Conservation (phyloP, 1,140 invertebrate genomes). For the Drosophila teissieri region DNA sequence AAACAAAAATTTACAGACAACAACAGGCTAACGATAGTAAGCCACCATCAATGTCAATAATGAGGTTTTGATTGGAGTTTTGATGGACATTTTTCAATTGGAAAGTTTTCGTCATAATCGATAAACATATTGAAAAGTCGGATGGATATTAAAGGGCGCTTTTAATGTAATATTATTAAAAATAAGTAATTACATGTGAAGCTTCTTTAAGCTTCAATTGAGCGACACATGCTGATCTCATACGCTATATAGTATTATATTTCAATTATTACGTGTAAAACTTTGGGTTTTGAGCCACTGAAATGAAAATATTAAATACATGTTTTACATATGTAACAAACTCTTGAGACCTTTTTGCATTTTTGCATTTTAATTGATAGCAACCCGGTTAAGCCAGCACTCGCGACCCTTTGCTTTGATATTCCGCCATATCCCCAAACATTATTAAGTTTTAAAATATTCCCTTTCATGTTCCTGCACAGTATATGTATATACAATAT, state of each 20-base stretch:
- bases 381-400: slow-evolving; percentile 38
- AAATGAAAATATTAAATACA: background rate
- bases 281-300: too few relatives aligned
- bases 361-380: slow-evolving; percentile 28
- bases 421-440: slow-evolving; percentile 47
- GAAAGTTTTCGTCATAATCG: slow-evolving; percentile 12
- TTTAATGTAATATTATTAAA: background rate
- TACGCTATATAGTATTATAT: too few relatives aligned
- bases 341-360: slow-evolving; percentile 5
- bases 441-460: slow-evolving; percentile 74
- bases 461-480: slow-evolving; percentile 54
- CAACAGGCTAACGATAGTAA: slow-evolving; percentile 30
- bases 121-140: slow-evolving; percentile 7
- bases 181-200: too few relatives aligned
- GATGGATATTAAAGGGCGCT: background rate
- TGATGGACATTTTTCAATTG: slow-evolving; percentile 29
- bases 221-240: too few relatives aligned
- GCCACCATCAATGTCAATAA: slow-evolving; percentile 62
- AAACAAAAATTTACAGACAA: background rate
- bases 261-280: too few relatives aligned
- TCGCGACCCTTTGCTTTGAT: slow-evolving; percentile 16
- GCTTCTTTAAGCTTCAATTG: too few relatives aligned
- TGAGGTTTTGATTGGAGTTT: slow-evolving; percentile 65
- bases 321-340: too few relatives aligned
- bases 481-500: background rate